Evolutionary conservation across 2,888 invertebrate genomes (phyloP), one percentile per base, ranked within the genome.

Genomic region (Melipona bicolor): DNA sequence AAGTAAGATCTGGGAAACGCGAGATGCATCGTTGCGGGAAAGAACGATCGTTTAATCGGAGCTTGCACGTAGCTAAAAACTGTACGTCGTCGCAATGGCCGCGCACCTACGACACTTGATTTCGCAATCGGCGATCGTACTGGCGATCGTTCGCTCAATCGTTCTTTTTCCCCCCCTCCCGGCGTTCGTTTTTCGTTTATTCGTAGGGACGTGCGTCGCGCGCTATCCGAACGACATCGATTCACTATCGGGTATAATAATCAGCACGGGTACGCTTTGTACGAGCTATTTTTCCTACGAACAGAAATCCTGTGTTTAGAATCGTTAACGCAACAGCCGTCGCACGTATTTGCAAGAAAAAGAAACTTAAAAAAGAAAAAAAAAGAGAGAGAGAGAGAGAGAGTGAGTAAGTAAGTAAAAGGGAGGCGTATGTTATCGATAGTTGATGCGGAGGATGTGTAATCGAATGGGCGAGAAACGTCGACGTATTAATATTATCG

Each of bases 201-300:
- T 54, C 71, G 62, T 79, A 76, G 76, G 43, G 9, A 43, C 6
- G 78, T 65, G 65, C 64, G 75, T 36, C 24, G n/a, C 49, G 72
- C 71, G 77, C 80, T 77, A 69, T 65, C 68, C 68, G 78, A 67
- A 50, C 50, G 65, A 43, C 74, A 72, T 52, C 59, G 83, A 27
- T 83, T 52, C 56, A 64, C 17, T 15, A 77, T 84, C 77, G 83
- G 61, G 59, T 77, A 74, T 77, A 73, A 52, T 36, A 21, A 79
- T 83, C 72, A 77, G 76, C 68, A 84, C 62, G 69, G 73, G 73
- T 74, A 79, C 69, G 85, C 81, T 73, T 86, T 84, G 65, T 77
- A 75, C 85, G 78, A 84, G 79, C 79, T 86, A 79, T 82, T 78
- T 83, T 84, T 81, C 84, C 81, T 86, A 83, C 68, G 84, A 9